Percentiles rank a stretch among this genome's conserved stretches.
These are phyloP conservation scores for Sebastes variabilis DNA, from an alignment of 2,797 vertebrate genomes.

Conservation along the genomic window DNA sequence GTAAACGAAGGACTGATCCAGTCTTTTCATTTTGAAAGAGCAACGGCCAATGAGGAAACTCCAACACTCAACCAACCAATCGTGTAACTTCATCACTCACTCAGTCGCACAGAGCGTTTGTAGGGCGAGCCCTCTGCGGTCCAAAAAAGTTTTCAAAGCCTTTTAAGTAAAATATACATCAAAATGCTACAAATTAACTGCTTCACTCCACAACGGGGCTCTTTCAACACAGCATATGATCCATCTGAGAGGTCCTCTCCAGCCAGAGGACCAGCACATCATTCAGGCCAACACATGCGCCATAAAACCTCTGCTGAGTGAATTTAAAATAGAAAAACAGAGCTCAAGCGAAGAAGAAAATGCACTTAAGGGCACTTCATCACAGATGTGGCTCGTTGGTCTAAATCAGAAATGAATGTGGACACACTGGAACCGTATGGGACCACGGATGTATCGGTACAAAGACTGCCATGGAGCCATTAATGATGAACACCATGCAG, in stretches of 20 bases:
- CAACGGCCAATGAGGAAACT: too few relatives aligned
- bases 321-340: constrained; percentile 51
- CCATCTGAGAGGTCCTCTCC: constrained; percentile 8
- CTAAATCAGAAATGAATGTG: constrained; percentile 49
- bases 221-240: constrained; percentile 4
- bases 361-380: constrained; percentile 57
- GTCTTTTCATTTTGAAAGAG: too few relatives aligned
- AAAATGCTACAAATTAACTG: neutral
- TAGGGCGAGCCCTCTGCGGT: too few relatives aligned
- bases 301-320: constrained; percentile 38
- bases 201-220: neutral
- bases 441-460: neutral
- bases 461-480: constrained; percentile 24
- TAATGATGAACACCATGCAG: constrained; percentile 36
- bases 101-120: too few relatives aligned
- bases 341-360: constrained; percentile 32
- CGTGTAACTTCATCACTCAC: too few relatives aligned
- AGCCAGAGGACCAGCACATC: constrained; percentile 23
- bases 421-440: constrained; percentile 10
- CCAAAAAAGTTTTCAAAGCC: neutral
- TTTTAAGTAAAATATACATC: neutral
- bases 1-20: too few relatives aligned
- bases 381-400: constrained; percentile 42
- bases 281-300: constrained; percentile 28
- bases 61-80: too few relatives aligned